Evolutionary conservation across 2,113 vertebrate species (phyloP).

Genomic region (Mesoclemmys tuberculata): DNA sequence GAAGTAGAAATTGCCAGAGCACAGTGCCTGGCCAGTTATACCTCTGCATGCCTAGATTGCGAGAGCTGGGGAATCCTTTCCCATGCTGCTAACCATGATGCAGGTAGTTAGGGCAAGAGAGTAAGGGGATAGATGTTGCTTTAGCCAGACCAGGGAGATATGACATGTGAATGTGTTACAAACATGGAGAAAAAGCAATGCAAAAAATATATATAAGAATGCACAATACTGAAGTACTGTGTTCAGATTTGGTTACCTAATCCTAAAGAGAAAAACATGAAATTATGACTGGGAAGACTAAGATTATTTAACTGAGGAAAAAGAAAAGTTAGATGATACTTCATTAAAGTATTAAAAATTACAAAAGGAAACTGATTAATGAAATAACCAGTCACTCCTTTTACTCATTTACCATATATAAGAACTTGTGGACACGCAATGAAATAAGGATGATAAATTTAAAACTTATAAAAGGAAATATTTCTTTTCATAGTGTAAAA

Average conservation of each 20-base stretch:
- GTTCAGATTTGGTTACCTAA: neutral
- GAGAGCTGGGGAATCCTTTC: neutral
- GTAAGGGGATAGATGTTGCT: slow-evolving; percentile 8
- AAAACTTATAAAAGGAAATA: neutral
- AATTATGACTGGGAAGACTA: neutral
- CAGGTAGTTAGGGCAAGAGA: neutral
- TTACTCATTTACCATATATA: neutral
- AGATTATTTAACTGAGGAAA: neutral
- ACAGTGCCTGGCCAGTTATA: neutral
- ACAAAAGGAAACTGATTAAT: neutral
- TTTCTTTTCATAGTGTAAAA: neutral
- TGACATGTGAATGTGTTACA: neutral
- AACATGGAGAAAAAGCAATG: slow-evolving; percentile 5
- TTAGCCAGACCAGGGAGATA: slow-evolving; percentile 35
- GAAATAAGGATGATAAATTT: neutral
- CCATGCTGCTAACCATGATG: neutral
- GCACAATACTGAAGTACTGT: neutral
- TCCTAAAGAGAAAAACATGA: fast-evolving
- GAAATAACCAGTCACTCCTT: neutral
- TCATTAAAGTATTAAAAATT: neutral
- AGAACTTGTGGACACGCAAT: neutral
- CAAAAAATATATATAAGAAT: neutral
- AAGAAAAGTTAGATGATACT: neutral
- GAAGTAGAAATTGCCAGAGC: neutral
- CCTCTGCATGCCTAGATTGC: neutral